Conservation (phyloP, 2,888 invertebrate species). For the Epistrophe eligans region DNA sequence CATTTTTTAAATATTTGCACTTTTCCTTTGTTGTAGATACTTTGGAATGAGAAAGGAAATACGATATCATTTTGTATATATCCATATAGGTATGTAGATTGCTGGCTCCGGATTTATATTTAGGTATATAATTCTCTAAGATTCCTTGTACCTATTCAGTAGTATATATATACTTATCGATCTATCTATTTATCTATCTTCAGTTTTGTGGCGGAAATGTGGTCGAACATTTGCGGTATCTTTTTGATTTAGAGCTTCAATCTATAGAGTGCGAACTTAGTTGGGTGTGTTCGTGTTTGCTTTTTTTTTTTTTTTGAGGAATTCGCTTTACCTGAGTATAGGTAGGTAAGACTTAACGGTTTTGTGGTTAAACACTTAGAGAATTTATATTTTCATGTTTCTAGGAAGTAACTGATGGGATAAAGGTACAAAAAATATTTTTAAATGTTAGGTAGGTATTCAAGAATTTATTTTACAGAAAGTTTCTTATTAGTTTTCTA, state of each 20-base stretch:
- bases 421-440: too few species aligned
- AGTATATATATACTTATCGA: not conserved
- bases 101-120: not conserved
- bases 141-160: not conserved
- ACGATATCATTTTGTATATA: slow-evolving; percentile 18
- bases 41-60: slow-evolving; percentile 42
- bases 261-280: slow-evolving; percentile 20
- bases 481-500: too few species aligned
- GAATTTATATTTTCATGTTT: not conserved
- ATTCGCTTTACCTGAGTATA: not conserved
- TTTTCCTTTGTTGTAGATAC: slow-evolving; percentile 40
- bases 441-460: too few species aligned
- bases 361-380: slow-evolving; percentile 22
- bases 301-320: not conserved
- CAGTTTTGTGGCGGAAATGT: slow-evolving; percentile 34
- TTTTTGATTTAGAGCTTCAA: slow-evolving; percentile 29
- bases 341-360: slow-evolving; percentile 13
- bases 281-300: slow-evolving; percentile 25
- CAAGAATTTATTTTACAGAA: too few species aligned
- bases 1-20: slow-evolving; percentile 59
- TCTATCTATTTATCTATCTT: not conserved
- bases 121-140: not conserved
- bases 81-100: not conserved
- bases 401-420: not conserved
- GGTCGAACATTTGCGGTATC: slow-evolving; percentile 41